phyloP scores from a whole-genome alignment of 2,797 vertebrate species.

The Brotula barbata region DNA sequence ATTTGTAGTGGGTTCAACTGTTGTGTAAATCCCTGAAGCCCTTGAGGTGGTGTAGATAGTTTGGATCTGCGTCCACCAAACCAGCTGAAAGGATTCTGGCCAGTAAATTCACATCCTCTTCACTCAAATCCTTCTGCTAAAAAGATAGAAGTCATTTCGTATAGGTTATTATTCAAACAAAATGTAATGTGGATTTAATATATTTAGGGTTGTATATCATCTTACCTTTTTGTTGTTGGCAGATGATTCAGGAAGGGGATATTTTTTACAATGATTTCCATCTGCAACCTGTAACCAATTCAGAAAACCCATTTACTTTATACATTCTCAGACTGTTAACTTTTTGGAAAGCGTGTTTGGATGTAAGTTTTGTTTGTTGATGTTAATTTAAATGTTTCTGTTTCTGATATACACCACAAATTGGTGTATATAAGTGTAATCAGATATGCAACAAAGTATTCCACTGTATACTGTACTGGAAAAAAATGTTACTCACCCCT shows the following conservation, averaged over 20 bases:
- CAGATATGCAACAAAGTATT: no score
- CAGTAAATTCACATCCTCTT: constrained; percentile 74
- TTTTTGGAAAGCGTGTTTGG: not conserved
- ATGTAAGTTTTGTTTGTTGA: not conserved
- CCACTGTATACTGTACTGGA: not conserved
- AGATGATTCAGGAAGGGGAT: constrained; percentile 39
- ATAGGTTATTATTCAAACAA: not conserved
- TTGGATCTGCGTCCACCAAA: constrained; percentile 81
- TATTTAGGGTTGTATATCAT: not conserved
- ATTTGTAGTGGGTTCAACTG: constrained; percentile 32
- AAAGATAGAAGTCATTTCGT: not conserved
- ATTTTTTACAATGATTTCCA: constrained; percentile 53
- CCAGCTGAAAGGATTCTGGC: constrained; percentile 76
- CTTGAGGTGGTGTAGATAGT: constrained; percentile 80
- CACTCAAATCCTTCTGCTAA: constrained; percentile 72
- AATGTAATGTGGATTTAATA: not conserved
- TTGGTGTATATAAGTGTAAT: no score
- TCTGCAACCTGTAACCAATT: constrained; percentile 37
- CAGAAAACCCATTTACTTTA: not conserved
- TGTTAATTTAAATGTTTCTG: not conserved
- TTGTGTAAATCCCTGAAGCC: constrained; percentile 73
- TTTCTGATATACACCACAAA: not conserved
- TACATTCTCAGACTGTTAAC: not conserved
- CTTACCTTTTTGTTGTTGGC: constrained; percentile 68
- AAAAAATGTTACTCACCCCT: constrained; percentile 56